Evolutionary conservation across 2,113 vertebrate genomes (phyloP).

Genomic region (Sporophila hypoxantha): DNA sequence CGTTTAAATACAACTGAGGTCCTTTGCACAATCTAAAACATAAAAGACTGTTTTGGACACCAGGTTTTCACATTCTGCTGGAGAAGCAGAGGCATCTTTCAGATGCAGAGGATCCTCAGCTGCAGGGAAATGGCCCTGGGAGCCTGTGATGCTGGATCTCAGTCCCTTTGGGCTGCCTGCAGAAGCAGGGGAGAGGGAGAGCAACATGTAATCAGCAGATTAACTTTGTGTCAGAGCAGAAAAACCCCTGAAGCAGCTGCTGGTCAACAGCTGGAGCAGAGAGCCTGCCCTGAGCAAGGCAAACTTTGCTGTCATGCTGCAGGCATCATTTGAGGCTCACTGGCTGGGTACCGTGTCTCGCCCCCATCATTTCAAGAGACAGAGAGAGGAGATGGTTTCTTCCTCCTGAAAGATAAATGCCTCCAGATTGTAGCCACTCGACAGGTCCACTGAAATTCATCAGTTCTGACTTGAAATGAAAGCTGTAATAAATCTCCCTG

Average conservation of each 20-base stretch:
- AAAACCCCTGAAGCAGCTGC: not conserved
- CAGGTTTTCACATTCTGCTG: not conserved
- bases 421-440: constrained; percentile 38
- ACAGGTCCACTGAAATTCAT: constrained; percentile 51
- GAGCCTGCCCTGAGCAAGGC: not conserved
- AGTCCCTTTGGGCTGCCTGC: not conserved
- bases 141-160: not conserved
- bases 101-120: not conserved
- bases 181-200: not conserved
- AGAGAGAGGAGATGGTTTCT: constrained; percentile 22
- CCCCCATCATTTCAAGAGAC: not conserved
- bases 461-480: constrained; percentile 43
- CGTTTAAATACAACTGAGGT: not conserved
- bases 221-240: not conserved
- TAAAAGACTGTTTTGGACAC: not conserved
- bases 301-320: not conserved
- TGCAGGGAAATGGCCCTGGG: not conserved
- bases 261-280: not conserved
- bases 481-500: constrained; percentile 43
- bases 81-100: not conserved
- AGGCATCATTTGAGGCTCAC: not conserved
- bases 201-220: not conserved
- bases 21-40: not conserved
- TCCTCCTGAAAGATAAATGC: constrained; percentile 35
- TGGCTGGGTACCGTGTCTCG: not conserved